Percentiles rank a stretch among this genome's conserved stretches.
Conservation (phyloP, 2,113 vertebrate species). For the Piliocolobus tephrosceles region DNA sequence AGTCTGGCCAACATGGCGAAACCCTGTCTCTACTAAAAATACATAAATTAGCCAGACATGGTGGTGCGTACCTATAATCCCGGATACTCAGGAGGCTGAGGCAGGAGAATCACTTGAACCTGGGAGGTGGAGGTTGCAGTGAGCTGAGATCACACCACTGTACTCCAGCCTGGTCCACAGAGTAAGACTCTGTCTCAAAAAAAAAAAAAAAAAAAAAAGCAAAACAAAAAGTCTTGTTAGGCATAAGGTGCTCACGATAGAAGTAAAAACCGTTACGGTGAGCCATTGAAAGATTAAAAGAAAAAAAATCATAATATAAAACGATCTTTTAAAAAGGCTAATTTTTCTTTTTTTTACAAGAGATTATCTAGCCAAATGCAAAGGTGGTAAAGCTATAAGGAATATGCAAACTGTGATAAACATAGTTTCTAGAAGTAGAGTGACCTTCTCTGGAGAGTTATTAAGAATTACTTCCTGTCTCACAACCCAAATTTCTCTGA, state of each 20-base stretch:
- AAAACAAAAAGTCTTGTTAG: not conserved
- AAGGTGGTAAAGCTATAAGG: not conserved
- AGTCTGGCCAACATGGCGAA: no score
- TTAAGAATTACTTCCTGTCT: slow-evolving; percentile 37
- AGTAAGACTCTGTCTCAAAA: no score
- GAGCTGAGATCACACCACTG: no score
- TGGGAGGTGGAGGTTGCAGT: no score
- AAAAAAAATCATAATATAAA: not conserved
- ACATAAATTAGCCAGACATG: no score
- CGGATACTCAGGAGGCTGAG: no score
- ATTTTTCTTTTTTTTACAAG: not conserved
- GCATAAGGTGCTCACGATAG: not conserved
- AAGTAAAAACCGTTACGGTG: not conserved
- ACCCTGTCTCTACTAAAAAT: no score
- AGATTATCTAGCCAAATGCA: not conserved
- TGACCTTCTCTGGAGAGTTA: slow-evolving; percentile 16
- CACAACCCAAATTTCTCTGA: slow-evolving; percentile 4
- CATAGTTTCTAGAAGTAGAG: slow-evolving; percentile 1
- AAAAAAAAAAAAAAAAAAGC: no score
- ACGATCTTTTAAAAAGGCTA: not conserved
- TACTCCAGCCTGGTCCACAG: no score
- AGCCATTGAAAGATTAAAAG: not conserved
- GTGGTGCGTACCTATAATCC: no score
- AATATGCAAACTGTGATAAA: not conserved
- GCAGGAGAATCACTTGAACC: no score